These are phyloP conservation scores for Morone saxatilis DNA, from an alignment of 2,113 vertebrate species.

Conservation along the genomic window DNA sequence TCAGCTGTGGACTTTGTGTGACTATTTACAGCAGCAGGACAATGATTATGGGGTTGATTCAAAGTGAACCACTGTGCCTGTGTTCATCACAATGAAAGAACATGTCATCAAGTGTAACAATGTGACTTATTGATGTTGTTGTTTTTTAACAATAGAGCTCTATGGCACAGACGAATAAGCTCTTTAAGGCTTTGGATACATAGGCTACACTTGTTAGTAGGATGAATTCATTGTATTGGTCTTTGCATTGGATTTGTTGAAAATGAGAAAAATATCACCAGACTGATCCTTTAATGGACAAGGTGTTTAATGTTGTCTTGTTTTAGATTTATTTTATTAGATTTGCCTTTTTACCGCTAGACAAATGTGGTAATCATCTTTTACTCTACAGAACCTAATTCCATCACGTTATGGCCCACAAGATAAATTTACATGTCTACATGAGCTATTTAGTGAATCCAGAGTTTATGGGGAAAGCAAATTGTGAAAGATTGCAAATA, in stretches of 20 bases:
- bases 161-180: background rate
- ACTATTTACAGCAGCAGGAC: background rate
- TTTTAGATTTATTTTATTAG: background rate
- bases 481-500: slow-evolving; percentile 14
- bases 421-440: background rate
- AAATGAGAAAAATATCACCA: background rate
- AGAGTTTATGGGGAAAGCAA: slow-evolving; percentile 15
- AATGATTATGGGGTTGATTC: background rate
- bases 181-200: background rate
- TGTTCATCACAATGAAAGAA: slow-evolving; percentile 1
- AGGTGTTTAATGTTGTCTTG: background rate
- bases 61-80: background rate
- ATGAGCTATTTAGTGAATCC: slow-evolving; percentile 8
- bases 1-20: background rate
- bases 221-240: background rate
- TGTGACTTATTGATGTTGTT: background rate
- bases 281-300: background rate
- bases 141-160: background rate
- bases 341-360: background rate
- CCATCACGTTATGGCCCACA: background rate
- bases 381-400: background rate
- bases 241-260: background rate
- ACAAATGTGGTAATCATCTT: background rate
- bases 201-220: background rate
- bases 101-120: background rate